Base-by-base conservation (phyloP, 2,113 vertebrate species). In the Brienomyrus brachyistius region DNA sequence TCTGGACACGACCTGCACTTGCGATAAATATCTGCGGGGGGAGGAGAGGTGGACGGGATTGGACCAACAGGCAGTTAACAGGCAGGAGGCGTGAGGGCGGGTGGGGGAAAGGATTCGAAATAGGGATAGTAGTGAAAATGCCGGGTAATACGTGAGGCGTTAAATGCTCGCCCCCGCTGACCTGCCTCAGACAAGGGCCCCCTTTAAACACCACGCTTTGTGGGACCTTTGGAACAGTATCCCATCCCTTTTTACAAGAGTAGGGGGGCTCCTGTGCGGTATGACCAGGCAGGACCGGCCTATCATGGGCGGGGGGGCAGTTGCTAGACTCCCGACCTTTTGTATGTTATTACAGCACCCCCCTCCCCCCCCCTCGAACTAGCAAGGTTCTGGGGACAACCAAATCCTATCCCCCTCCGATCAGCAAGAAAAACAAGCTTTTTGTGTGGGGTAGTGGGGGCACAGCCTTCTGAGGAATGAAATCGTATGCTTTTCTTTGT, bases 271-370 rank as follows among this genome's bases (percentile, higher is more conserved):
- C 54, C 51, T 15, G 77, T 13, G 9, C 13, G 6, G 31, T 31
- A 19, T 10, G 35, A 83, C 54, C 2, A 21, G 9, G 21, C 21
- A 48, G 48, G 40, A 50, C 23, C 19, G 23, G n/a, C 62, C 27
- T 15, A 19, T 10, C 47, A 31, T 83, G 50, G 11, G 50, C 15
- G 51, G 77, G 17, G 31, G 48, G 23, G 59, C 9, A 5, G 47
- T 23, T 9, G 40, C 66, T 4, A 23, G 70, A 47, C 74, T 89
- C 51, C 27, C 5, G 19, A 27, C 51, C 19, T 89, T 89, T 84
- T 91, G 93, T 93, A 93, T 95, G 93, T 93, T 94, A 95, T 95
- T 95, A 93, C 89, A 94, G 91, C 92, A 92, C 2, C 90, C 47
- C 43, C 90, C 45, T 35, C 92, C 92, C 15, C 90, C 43, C 48